A percentile compares a stretch with the other conserved stretches of the same genome.
Conservation (phyloP, 2,113 vertebrate genomes). For the Passer montanus region DNA sequence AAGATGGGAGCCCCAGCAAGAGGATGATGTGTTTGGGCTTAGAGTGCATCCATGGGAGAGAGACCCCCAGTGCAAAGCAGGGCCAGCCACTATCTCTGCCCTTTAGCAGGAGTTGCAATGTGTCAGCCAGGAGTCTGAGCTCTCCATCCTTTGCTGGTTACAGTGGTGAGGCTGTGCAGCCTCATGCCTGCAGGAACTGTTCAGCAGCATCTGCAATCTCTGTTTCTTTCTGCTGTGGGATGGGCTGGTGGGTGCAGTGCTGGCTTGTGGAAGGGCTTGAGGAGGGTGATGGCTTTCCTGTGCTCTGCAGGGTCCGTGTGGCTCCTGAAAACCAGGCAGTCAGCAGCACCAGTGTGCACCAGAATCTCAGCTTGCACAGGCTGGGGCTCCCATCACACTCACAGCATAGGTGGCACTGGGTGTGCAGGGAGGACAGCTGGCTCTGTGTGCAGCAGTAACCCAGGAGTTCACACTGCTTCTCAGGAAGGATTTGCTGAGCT, state of each 20-base stretch:
- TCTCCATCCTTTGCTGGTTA: not conserved
- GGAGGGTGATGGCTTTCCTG: not conserved
- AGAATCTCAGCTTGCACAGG: not conserved
- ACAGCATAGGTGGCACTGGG: not conserved
- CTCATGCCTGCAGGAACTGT: not conserved
- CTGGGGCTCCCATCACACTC: not conserved
- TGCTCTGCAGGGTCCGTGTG: not conserved
- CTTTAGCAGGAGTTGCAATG: not conserved
- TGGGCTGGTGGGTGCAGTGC: not conserved
- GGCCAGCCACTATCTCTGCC: not conserved
- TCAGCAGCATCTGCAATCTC: not conserved
- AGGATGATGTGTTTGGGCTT: not conserved
- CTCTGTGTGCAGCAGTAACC: not conserved
- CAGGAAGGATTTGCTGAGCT: slow-evolving; percentile 21
- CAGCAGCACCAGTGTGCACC: not conserved
- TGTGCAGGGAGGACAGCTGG: not conserved
- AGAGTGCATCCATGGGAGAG: not conserved
- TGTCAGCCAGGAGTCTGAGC: not conserved
- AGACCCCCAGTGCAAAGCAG: not conserved
- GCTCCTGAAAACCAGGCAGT: not conserved
- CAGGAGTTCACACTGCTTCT: not conserved
- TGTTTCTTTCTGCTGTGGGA: not conserved
- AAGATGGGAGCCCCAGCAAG: not conserved
- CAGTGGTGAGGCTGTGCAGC: not conserved
- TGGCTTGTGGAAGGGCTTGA: not conserved